Base-by-base conservation (phyloP, 2,888 invertebrate genomes). In the Eupithecia centaureata region DNA sequence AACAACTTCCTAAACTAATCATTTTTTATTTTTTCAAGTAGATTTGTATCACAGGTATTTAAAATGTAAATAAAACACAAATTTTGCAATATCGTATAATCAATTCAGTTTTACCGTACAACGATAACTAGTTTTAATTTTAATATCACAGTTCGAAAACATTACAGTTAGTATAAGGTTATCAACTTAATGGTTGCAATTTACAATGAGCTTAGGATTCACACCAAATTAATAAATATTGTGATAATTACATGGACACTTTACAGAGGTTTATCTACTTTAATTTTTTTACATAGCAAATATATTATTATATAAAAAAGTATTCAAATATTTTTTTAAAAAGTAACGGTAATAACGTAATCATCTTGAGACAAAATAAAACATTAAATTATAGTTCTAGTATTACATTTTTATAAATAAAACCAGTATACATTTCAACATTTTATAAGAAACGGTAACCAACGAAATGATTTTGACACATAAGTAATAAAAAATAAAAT, bases 71-170 rank as follows among this genome's bases (percentile, higher is more conserved):
- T 70, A 69, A 76, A 71, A 75, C 67, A 70, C 61, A 32, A 33
- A 70, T 74, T 76, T 80, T 79, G 74, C 79, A 85, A 83, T 85
- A 78, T 85, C 83, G 80, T 89, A 84, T 89, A 87, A 84, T 89
- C 82, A 84, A 84, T 83, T 88, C 79, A 84, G 79, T 85, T 83
- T 84, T 86, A 83, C 82, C 76, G 80, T 87, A 86, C 84, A 88
- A 80, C 85, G 78, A 82, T 83, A 87, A 78, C 85, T 89, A 90
- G 86, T 78, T 82, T 89, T 90, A 88, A 85, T 78, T 83, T 90
- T 76, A 91, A 86, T 92, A 92, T 92, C 92, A 92, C 92, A 92
- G 92, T 83, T 87, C 84, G 78, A 86, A 89, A 88, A 85, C 80
- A 81, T 87, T 85, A 84, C 76, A 70, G 77, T 81, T 79, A 63